Conservation (phyloP, 1,140 invertebrate species). For the Zaprionus ornatus region DNA sequence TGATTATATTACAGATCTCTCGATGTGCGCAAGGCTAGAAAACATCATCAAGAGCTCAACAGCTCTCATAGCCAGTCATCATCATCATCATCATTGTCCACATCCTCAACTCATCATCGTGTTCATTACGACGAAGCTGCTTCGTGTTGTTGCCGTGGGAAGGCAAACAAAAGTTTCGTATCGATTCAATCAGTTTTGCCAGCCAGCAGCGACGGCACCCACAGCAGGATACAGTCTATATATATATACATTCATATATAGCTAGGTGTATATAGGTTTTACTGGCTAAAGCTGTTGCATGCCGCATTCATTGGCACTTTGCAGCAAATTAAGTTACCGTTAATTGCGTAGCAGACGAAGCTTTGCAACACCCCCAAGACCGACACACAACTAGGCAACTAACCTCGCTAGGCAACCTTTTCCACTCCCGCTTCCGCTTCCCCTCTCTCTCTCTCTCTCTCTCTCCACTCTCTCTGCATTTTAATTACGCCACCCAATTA, state of each 20-base stretch:
- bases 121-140: slow-evolving; percentile 43
- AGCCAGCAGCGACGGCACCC: slow-evolving; percentile 29
- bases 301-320: slow-evolving; percentile 56
- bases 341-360: slow-evolving; percentile 54
- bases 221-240: slow-evolving; percentile 4
- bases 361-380: slow-evolving; percentile 25
- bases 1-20: slow-evolving; percentile 46
- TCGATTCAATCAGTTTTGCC: slow-evolving; percentile 39
- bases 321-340: slow-evolving; percentile 73
- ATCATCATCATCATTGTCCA: slow-evolving; percentile 11
- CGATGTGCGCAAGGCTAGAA: slow-evolving; percentile 22
- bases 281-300: slow-evolving; percentile 11
- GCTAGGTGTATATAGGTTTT: slow-evolving; percentile 2
- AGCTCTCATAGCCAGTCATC: neutral
- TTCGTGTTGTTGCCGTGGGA: slow-evolving; percentile 57
- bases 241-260: neutral
- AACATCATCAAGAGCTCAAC: slow-evolving; percentile 24
- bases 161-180: slow-evolving; percentile 53
- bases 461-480: slow-evolving; percentile 41
- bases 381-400: neutral
- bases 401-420: neutral
- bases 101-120: slow-evolving; percentile 2
- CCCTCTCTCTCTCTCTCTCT: neutral
- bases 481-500: slow-evolving; percentile 77
- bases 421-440: neutral